Base-by-base conservation (phyloP, 2,113 vertebrate genomes). In the Bubo scandiacus region DNA sequence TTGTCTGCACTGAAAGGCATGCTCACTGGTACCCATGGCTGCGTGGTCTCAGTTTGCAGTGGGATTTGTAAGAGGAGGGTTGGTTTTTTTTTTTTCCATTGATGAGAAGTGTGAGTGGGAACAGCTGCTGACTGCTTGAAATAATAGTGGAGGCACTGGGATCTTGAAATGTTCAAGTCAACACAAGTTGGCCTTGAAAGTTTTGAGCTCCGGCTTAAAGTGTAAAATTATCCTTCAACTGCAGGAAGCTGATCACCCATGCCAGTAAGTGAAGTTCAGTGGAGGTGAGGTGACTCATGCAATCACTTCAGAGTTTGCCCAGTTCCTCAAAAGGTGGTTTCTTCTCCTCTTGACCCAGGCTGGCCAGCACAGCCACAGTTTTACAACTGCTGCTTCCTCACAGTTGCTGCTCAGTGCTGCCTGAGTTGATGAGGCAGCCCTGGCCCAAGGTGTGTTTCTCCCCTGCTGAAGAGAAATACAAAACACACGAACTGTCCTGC, bases 121-220 rank as follows among this genome's bases (percentile, higher is more conserved):
- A 45, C 98, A 98, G 97, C 98, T 98, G 98, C 65, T 38, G 77
- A 20, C 92, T 83, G 89, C 90, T 91, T 77, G 94, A 94, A 92
- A 96, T 91, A 92, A 95, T 96, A 94, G 93, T 2, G 6, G 91
- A 80, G 79, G 71, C 81, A 82, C 70, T 82, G 59, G 95, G 93
- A 47, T 97, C 96, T 80, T 59, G 93, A 74, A 82, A 71, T 42
- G 49, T 87, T 98, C 96, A 93, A 94, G 97, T 87, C 96, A 81
- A 54, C 81, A 81, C 92, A 92, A 95, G 95, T 68, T 66, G 83
- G 59, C 54, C 88, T 90, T 47, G 86, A 74, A 74, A 73, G 91
- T 94, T 96, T 47, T 51, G 89, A 85, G 45, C 93, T 91, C 75
- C 20, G 6, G 83, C 90, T 92, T 74, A 55, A 26, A 89, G 77